A percentile compares a stretch with the other conserved stretches of the same genome.
These are phyloP conservation scores for Hypomecis atomaria DNA, from an alignment of 2,888 invertebrate species.

Conservation along the genomic window DNA sequence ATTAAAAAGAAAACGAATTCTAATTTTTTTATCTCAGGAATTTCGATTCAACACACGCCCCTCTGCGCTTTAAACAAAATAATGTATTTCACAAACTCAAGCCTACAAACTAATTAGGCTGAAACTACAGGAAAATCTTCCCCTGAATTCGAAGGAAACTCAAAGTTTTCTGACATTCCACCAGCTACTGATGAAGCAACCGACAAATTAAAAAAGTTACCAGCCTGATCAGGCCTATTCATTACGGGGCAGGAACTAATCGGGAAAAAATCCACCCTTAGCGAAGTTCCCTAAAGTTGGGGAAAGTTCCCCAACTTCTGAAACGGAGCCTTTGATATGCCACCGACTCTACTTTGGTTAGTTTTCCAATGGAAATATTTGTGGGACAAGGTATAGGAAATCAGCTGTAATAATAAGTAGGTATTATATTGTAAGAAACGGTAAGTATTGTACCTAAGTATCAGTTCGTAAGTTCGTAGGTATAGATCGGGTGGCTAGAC, in stretches of 20 bases:
- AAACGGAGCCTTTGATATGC: slow-evolving; percentile 40
- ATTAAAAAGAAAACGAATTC: no score
- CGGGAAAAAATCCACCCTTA: slow-evolving; percentile 44
- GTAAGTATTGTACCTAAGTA: no score
- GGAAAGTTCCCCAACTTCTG: slow-evolving; percentile 42
- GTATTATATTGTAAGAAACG: no score
- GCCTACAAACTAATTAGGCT: not conserved
- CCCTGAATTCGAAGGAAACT: not conserved
- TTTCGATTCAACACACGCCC: no score
- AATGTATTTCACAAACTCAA: not conserved
- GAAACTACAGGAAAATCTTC: not conserved
- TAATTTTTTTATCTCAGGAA: no score
- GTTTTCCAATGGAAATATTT: slow-evolving; percentile 27
- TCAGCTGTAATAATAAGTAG: no score
- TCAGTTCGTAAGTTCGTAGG: no score
- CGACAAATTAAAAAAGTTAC: slow-evolving; percentile 46
- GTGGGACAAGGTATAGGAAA: slow-evolving; percentile 26
- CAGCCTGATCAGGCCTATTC: slow-evolving; percentile 44
- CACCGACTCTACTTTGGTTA: slow-evolving; percentile 30
- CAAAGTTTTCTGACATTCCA: slow-evolving; percentile 11
- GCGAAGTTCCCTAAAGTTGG: slow-evolving; percentile 44
- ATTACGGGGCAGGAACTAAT: slow-evolving; percentile 47
- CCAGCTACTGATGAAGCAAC: slow-evolving; percentile 23
- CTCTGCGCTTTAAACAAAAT: not conserved
- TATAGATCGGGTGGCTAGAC: no score